A percentile compares a stretch with the other conserved stretches of the same genome.
Evolutionary conservation across 2,888 invertebrate genomes (phyloP).

Genomic region (Eupithecia pulchellata): DNA sequence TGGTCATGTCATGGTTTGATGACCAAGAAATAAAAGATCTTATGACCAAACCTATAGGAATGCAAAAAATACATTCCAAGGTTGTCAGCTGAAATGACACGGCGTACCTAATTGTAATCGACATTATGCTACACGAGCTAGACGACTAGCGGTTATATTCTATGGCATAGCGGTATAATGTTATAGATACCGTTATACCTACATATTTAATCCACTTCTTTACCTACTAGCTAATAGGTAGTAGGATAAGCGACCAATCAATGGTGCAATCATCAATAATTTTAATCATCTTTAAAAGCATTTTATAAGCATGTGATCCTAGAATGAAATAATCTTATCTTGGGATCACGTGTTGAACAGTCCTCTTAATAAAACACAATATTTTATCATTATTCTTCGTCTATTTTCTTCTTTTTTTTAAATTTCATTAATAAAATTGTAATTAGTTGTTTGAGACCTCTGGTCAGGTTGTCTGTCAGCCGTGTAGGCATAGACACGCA

Average conservation of each 20-base stretch:
- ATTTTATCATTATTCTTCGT: too few relatives aligned
- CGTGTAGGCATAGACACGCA: too few relatives aligned
- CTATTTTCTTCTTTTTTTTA: too few relatives aligned
- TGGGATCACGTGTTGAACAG: too few relatives aligned
- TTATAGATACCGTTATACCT: too few relatives aligned
- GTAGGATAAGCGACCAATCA: background rate
- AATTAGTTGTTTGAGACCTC: too few relatives aligned
- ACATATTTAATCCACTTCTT: background rate
- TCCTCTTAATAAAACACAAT: too few relatives aligned
- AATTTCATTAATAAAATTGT: too few relatives aligned
- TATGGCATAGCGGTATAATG: background rate
- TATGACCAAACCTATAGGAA: slow-evolving; percentile 1
- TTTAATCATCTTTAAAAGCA: background rate
- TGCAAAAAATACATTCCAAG: slow-evolving; percentile 5
- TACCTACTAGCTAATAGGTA: background rate
- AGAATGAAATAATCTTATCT: too few relatives aligned
- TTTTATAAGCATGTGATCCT: too few relatives aligned
- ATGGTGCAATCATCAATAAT: background rate
- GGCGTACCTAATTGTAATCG: slow-evolving; percentile 29
- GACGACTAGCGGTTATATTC: slow-evolving; percentile 19
- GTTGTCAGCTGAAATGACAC: slow-evolving; percentile 21
- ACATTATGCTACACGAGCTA: slow-evolving; percentile 33
- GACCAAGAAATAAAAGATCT: slow-evolving; percentile 1
- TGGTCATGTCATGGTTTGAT: slow-evolving; percentile 4
- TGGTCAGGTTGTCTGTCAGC: too few relatives aligned